Evolutionary conservation across 1,140 invertebrate genomes (phyloP).

Genomic region (Drosophila seguyi): DNA sequence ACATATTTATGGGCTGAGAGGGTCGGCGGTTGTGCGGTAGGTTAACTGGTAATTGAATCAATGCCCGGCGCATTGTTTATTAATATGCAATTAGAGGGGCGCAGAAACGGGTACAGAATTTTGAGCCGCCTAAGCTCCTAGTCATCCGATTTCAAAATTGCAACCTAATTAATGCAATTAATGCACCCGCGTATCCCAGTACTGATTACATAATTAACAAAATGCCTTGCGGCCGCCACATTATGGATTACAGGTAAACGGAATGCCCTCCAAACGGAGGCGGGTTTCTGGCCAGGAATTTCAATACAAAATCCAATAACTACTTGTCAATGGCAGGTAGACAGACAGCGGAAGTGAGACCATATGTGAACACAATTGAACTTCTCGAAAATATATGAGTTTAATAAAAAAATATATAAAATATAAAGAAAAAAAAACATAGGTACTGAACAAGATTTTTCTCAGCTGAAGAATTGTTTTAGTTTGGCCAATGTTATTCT

Average conservation of each 20-base stretch:
- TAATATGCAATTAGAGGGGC: constrained; percentile 44
- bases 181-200: constrained; percentile 28
- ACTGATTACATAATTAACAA: constrained; percentile 52
- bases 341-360: too few relatives aligned
- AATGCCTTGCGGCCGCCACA: constrained; percentile 17
- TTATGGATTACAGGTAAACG: constrained; percentile 23
- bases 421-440: too few relatives aligned
- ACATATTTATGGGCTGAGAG: constrained; percentile 27
- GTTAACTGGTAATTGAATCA: constrained; percentile 51
- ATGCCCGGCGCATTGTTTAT: constrained; percentile 46
- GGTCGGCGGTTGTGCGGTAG: too few relatives aligned
- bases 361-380: too few relatives aligned
- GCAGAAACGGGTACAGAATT: constrained; percentile 13
- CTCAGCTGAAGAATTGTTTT: too few relatives aligned
- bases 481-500: too few relatives aligned
- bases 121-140: constrained; percentile 12
- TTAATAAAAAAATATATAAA: too few relatives aligned
- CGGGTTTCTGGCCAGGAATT: neutral
- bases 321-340: neutral
- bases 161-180: constrained; percentile 53
- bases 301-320: constrained; percentile 5
- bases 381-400: too few relatives aligned
- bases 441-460: too few relatives aligned
- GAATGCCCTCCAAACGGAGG: constrained; percentile 1
- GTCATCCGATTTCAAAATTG: constrained; percentile 25